Conservation (phyloP, 2,888 invertebrate species). For the Agrypnus murinus region DNA sequence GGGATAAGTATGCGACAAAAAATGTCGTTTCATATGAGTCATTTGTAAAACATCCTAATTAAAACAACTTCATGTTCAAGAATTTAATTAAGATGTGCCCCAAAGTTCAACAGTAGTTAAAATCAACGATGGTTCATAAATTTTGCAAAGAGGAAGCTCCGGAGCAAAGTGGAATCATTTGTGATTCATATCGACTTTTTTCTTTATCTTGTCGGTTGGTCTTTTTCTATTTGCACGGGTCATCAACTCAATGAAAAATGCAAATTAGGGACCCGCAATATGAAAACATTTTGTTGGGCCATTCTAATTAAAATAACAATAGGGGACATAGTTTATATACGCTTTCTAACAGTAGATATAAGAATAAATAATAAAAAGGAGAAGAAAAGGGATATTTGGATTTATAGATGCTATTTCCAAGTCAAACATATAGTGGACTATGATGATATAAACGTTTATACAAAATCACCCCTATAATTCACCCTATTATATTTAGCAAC, state of each 20-base stretch:
- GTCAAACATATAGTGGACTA: too few species aligned
- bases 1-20: slow-evolving; percentile 47
- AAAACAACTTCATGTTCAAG: slow-evolving; percentile 40
- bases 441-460: slow-evolving; percentile 3
- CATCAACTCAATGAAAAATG: slow-evolving; percentile 34
- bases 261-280: slow-evolving; percentile 24
- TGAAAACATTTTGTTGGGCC: too few species aligned
- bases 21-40: slow-evolving; percentile 50
- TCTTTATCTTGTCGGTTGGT: neutral
- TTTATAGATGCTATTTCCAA: too few species aligned
- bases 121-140: slow-evolving; percentile 37
- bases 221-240: slow-evolving; percentile 24
- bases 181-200: slow-evolving; percentile 22
- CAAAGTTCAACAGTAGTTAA: slow-evolving; percentile 49
- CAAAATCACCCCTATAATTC: neutral
- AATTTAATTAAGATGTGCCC: slow-evolving; percentile 49
- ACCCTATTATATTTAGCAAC: slow-evolving; percentile 15
- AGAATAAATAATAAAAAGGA: too few species aligned
- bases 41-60: slow-evolving; percentile 54
- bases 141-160: slow-evolving; percentile 31
- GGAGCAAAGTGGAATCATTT: slow-evolving; percentile 1
- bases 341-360: too few species aligned
- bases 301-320: too few species aligned
- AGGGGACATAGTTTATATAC: too few species aligned
- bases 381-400: too few species aligned